Conservation (phyloP, 2,888 invertebrate genomes). For the Lepidocyrtinus sp. region DNA sequence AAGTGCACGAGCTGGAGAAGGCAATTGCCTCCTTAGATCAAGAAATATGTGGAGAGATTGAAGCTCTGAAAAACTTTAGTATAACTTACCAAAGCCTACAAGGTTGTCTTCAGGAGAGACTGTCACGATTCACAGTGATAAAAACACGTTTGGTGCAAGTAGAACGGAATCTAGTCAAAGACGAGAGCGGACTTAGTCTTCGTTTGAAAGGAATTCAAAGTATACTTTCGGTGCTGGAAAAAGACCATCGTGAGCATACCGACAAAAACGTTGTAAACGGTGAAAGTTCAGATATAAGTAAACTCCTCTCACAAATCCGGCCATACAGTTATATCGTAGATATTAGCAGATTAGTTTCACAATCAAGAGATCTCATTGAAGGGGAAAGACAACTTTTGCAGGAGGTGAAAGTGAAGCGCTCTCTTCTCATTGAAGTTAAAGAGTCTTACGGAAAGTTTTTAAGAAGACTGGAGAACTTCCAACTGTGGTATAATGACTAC, state of each 20-base stretch:
- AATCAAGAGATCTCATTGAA: constrained; percentile 44
- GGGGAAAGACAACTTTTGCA: constrained; percentile 48
- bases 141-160: constrained; percentile 52
- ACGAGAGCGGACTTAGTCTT: constrained; percentile 33
- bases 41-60: constrained; percentile 38
- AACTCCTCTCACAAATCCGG: constrained; percentile 25
- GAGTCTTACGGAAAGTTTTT: constrained; percentile 38
- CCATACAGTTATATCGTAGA: constrained; percentile 22
- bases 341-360: constrained; percentile 32
- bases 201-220: constrained; percentile 48
- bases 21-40: constrained; percentile 27
- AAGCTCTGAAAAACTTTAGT: constrained; percentile 30
- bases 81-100: constrained; percentile 33
- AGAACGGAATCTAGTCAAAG: constrained; percentile 50
- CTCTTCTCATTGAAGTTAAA: constrained; percentile 16
- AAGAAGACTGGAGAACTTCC: constrained; percentile 35
- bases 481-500: constrained; percentile 52
- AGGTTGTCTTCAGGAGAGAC: constrained; percentile 46
- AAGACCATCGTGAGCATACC: constrained; percentile 31
- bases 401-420: constrained; percentile 42
- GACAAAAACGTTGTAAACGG: constrained; percentile 6
- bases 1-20: constrained; percentile 39
- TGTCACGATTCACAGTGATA: constrained; percentile 44
- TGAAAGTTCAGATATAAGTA: constrained; percentile 46
- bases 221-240: constrained; percentile 47